Percentiles rank a stretch among this genome's conserved stretches.
phyloP scores from a whole-genome alignment of 2,113 vertebrate species.

The Electrona antarctica region DNA sequence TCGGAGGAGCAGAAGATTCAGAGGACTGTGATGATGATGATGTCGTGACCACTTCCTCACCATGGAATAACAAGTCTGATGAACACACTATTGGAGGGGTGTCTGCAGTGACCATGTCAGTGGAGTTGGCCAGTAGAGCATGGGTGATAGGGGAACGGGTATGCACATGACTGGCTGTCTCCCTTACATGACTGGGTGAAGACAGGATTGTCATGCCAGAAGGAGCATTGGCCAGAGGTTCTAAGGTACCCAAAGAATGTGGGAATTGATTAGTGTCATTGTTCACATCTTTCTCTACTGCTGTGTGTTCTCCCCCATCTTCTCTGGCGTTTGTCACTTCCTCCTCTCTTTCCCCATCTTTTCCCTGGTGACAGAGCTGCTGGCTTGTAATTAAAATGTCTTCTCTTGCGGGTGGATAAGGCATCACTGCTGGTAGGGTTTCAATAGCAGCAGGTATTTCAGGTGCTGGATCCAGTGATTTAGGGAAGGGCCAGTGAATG shows the following conservation, averaged over 20 bases:
- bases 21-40: not conserved
- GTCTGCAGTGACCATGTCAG: not conserved
- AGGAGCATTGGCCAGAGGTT: not conserved
- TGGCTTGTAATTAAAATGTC: not conserved
- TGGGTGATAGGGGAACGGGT: conserved; percentile 6
- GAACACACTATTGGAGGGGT: not conserved
- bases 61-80: not conserved
- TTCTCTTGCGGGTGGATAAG: not conserved
- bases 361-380: not conserved
- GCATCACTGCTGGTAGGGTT: not conserved
- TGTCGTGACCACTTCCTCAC: not conserved
- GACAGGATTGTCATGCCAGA: not conserved
- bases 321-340: not conserved
- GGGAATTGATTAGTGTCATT: not conserved
- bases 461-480: not conserved
- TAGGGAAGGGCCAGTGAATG: conserved; percentile 61
- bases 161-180: conserved; percentile 1
- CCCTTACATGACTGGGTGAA: not conserved
- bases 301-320: not conserved
- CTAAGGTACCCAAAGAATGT: not conserved
- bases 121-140: not conserved
- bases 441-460: not conserved
- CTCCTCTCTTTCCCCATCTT: not conserved
- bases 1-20: not conserved
- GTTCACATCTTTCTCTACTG: not conserved